Evolutionary conservation across 2,113 vertebrate genomes (phyloP), one percentile per base, ranked within the genome.

Genomic region (Elephantulus edwardii): DNA sequence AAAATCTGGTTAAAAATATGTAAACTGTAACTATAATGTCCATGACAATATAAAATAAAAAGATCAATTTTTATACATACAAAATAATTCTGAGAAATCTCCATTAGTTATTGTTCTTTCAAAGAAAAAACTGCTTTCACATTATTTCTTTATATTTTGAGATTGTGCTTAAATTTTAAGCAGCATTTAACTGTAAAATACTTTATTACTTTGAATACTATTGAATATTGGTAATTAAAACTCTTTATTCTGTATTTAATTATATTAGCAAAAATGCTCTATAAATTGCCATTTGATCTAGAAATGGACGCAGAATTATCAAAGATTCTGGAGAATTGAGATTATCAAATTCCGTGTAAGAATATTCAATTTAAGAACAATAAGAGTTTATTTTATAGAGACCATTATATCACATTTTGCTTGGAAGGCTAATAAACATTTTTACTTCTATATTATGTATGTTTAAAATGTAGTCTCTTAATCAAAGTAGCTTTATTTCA

Each of bases 181-280:
- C 54, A 5, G 54, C 26, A 56, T 17, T 56, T 17, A 56, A 5
- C 54, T 56, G 54, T 22, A 56, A 56, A 56, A n/a, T n/a, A n/a
- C n/a, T n/a, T n/a, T n/a, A n/a, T n/a, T n/a, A n/a, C 26, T 64
- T 84, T 92, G 38, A 85, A 44, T 56, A 60, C 82, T 92, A 77
- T 33, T 86, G 38, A 87, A 87, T 9, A 71, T 91, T 52, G 81
- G 38, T 64, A 81, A 40, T 38, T 8, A 20, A 77, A 48, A 56
- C 2, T 62, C 46, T 83, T 79, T 89, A 87, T 81, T 83, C 5
- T 11, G 20, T 86, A 48, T 80, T 83, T 60, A 91, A 80, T 62
- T 11, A 68, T 24, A 56, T 22, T 22, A 12, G 56, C 48, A 93
- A 84, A 62, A 88, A 88, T 70, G 6, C 38, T 95, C 93, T 92